phyloP scores from a whole-genome alignment of 2,888 invertebrate genomes.

The Meloe dianella region DNA sequence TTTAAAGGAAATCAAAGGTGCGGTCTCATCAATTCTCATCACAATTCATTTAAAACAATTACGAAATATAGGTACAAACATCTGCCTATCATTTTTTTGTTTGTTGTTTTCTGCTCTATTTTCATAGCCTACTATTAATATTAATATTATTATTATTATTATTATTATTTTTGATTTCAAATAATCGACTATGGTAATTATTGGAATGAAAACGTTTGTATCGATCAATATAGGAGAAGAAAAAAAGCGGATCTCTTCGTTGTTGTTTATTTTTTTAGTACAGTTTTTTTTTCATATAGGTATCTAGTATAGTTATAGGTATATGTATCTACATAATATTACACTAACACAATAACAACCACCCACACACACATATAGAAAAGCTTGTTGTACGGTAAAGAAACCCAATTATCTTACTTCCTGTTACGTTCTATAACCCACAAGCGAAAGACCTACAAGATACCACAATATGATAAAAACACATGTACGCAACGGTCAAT shows the following conservation, averaged over 20 bases:
- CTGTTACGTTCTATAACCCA: conserved; percentile 38
- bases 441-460: conserved; percentile 8
- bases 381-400: conserved; percentile 28
- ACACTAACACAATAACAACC: conserved; percentile 22
- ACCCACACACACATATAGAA: conserved; percentile 5
- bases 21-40: background rate
- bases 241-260: conserved; percentile 30
- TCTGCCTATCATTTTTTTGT: background rate
- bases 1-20: conserved; percentile 2
- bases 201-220: background rate
- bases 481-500: conserved; percentile 9
- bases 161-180: conserved; percentile 29
- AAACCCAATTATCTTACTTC: conserved; percentile 46
- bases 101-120: background rate
- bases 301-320: background rate
- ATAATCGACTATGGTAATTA: background rate
- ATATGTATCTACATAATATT: conserved; percentile 13
- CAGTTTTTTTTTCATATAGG: too few relatives aligned
- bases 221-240: background rate
- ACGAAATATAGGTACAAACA: background rate
- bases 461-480: conserved; percentile 6
- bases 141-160: conserved; percentile 22
- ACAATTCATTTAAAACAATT: conserved; percentile 2
- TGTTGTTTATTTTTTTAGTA: conserved; percentile 22
- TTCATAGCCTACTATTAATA: conserved; percentile 3